Base-by-base conservation (phyloP, 2,797 vertebrate species). In the Amblyraja radiata region DNA sequence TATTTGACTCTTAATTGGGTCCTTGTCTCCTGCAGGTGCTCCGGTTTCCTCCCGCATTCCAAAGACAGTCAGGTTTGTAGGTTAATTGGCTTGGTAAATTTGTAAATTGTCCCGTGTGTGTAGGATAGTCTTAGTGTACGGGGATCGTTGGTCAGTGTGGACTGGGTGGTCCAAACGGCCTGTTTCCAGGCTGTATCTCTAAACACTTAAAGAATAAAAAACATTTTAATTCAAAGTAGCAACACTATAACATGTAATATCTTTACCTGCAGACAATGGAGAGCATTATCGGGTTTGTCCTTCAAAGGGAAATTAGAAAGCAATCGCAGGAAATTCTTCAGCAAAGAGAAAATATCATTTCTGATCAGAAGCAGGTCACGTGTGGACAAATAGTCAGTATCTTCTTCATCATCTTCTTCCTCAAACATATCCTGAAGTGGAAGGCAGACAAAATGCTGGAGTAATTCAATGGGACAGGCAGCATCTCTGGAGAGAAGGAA, bases 251-350 rank as follows among this genome's bases (percentile, higher is more conserved):
- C 54, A 54, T 6, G 10, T 2, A 76, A 28, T 54, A 74, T 76
- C 68, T 90, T 94, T 93, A 99, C 99, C 97, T 97, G 96, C 65
- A 97, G 94, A 94, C 96, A 98, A 93, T 94, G 96, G 93, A 95
- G 95, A 76, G 97, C 68, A 71, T 95, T 97, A 4, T 98, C 97
- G 5, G 96, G 96, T 74, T 96, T 97, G 94, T 98, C 97, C 94
- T 97, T 97, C 0, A 99, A 96, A 0, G 97, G 95, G 94, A 98
- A 98, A 6, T 95, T 97, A 0, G 96, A 95, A 0, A 99, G 95
- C 93, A 99, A 96, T 23, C 96, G 96, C 76, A 99, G 95, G 71
- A 99, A 95, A 90, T 97, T 98, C 93, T 96, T 97, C 93, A 99
- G 93, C 92, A 99, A 95, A 0, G 96, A 93, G 93, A 97, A 96